A percentile compares a stretch with the other conserved stretches of the same genome.
Evolutionary conservation across 2,888 invertebrate species (phyloP).

Genomic region (Crepidodera aurea): DNA sequence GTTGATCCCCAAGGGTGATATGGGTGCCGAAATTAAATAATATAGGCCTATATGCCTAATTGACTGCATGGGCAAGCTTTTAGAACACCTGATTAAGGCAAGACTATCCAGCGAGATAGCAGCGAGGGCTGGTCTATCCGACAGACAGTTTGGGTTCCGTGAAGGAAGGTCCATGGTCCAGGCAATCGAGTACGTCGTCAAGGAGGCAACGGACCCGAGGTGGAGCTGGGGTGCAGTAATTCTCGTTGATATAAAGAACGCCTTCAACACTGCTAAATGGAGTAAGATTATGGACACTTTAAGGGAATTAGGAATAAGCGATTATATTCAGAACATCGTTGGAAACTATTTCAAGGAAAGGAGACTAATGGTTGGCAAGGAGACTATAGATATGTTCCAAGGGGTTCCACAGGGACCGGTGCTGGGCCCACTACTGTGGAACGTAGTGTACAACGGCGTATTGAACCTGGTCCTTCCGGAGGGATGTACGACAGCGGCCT

Average conservation of each 20-base stretch:
- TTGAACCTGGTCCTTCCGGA: not conserved
- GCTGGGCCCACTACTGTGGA: constrained; percentile 33
- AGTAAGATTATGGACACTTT: constrained; percentile 5
- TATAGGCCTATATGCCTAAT: constrained; percentile 27
- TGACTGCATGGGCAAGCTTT: constrained; percentile 13
- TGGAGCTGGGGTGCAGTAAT: constrained; percentile 7
- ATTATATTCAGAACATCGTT: not conserved
- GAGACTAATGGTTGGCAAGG: not conserved
- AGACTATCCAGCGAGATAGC: constrained; percentile 14
- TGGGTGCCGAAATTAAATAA: not conserved
- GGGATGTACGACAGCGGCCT: constrained; percentile 1
- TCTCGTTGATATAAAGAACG: constrained; percentile 10
- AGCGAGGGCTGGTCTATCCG: not conserved
- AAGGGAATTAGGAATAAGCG: not conserved
- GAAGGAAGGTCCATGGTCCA: constrained; percentile 2
- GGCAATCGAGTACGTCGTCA: constrained; percentile 11
- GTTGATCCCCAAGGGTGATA: not conserved
- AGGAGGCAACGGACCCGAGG: not conserved
- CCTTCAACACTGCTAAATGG: constrained; percentile 4
- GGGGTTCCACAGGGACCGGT: constrained; percentile 36
- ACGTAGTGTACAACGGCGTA: constrained; percentile 24
- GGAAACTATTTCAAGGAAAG: constrained; percentile 10
- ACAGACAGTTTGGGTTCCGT: not conserved
- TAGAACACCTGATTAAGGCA: constrained; percentile 18
- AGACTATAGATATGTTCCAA: not conserved